Base-by-base conservation (phyloP, 1,140 invertebrate species). In the Ericerus pela region DNA sequence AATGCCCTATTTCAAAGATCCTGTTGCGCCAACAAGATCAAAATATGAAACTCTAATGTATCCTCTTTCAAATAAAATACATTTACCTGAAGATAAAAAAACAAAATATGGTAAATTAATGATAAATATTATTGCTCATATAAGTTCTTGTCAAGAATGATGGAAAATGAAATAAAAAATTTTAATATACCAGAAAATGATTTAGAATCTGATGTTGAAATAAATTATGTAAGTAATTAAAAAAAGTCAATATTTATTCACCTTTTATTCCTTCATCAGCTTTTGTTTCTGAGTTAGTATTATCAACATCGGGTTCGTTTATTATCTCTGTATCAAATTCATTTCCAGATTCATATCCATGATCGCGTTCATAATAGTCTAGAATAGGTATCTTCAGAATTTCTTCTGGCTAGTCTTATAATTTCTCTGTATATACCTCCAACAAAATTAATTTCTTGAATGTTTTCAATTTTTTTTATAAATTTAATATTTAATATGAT, bases 1-100 rank as follows among this genome's bases (percentile, higher is more conserved):
- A 30, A 54, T 54, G 24, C 52, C 52, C n/a, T 54, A 54, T 54
- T 54, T 54, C 29, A 54, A 54, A 54, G 33, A 29, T n/a, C 52
- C 52, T 6, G 11, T 54, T 54, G 52, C 29, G 52, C 26, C 27
- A 28, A 54, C 52, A 33, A 29, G 52, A 31, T 54, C 30, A 54
- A 54, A 54, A 54, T 54, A 54, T 54, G 52, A 54, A 33, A 14
- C 29, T 54, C 11, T 54, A 54, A 54, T 54, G 52, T 26, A 54
- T 22, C 52, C 52, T 11, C 26, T 29, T 14, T 54, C 26, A 27
- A 28, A 54, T 54, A 54, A 54, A 29, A 54, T 54, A 30, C n/a
- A 33, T n/a, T n/a, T 33, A 33, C 30, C 30, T 33, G 30, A 33
- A 33, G n/a, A 33, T 33, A 33, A 54, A 28, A 54, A 28, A 54